Evolutionary conservation across 2,113 vertebrate genomes (phyloP).

Genomic region (Noturus placidus): DNA sequence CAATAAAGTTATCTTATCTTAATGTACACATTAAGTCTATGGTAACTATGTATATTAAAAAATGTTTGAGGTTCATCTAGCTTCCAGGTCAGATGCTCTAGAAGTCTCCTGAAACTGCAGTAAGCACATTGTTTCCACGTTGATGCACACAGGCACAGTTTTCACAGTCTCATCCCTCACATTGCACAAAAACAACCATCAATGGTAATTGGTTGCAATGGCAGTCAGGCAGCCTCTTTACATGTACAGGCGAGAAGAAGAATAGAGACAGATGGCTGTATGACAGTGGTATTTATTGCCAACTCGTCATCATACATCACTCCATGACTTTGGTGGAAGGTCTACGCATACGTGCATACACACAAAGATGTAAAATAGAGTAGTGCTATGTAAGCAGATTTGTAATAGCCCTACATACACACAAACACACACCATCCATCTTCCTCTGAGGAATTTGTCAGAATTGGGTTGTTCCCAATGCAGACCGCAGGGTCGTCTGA

Average conservation of each 20-base stretch:
- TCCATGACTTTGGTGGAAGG: neutral
- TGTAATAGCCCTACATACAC: neutral
- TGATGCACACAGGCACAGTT: neutral
- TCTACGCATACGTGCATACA: neutral
- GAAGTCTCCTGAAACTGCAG: neutral
- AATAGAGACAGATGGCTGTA: neutral
- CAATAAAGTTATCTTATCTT: neutral
- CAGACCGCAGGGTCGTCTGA: neutral
- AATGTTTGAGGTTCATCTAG: neutral
- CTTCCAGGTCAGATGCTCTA: neutral
- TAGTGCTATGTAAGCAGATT: constrained; percentile 29
- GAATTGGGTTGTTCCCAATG: neutral
- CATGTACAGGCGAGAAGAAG: neutral
- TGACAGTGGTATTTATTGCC: neutral
- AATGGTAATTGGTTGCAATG: neutral
- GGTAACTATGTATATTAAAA: neutral
- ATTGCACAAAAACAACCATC: neutral
- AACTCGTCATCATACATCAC: neutral
- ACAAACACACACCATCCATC: constrained; percentile 4
- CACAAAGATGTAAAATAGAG: neutral
- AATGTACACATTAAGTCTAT: neutral
- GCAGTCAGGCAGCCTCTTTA: neutral
- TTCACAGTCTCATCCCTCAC: neutral
- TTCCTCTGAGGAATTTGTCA: constrained; percentile 10
- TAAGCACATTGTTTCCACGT: neutral